A percentile compares a stretch with the other conserved stretches of the same genome.
These are phyloP conservation scores for Actenoides hombroni DNA, from an alignment of 2,113 vertebrate species.

Conservation along the genomic window DNA sequence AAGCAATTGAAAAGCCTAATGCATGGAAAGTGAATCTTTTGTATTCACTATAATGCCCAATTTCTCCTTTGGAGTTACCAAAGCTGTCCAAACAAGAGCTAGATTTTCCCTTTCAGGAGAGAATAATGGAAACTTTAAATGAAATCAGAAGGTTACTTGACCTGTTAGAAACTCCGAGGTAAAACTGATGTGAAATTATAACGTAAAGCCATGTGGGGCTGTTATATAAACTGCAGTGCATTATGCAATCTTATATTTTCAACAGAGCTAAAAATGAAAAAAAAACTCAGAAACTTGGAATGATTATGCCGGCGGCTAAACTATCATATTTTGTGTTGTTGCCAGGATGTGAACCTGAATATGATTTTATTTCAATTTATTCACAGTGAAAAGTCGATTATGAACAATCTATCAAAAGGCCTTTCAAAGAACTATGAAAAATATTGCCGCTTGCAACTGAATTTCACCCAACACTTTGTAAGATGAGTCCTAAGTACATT, in stretches of 20 bases:
- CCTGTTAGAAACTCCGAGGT: conserved; percentile 67
- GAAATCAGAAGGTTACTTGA: conserved; percentile 78
- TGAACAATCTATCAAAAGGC: background rate
- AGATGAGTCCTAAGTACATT: background rate
- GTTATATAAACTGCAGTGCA: background rate
- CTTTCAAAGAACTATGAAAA: background rate
- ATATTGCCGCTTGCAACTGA: background rate
- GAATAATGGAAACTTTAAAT: conserved; percentile 79
- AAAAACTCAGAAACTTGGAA: background rate
- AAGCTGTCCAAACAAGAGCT: conserved; percentile 80
- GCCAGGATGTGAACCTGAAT: background rate
- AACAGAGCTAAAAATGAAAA: background rate
- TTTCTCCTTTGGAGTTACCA: conserved; percentile 75
- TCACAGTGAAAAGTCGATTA: background rate
- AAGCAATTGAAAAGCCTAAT: conserved; percentile 77
- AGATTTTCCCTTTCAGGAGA: conserved; percentile 76
- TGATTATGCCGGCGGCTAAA: background rate
- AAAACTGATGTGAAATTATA: conserved; percentile 65
- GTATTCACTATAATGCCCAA: conserved; percentile 72
- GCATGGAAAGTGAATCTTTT: conserved; percentile 79
- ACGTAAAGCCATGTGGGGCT: conserved; percentile 1
- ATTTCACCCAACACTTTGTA: background rate
- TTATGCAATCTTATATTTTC: conserved; percentile 24
- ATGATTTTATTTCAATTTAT: conserved; percentile 4
- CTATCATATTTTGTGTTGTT: background rate